phyloP scores from a whole-genome alignment of 2,797 vertebrate genomes.

The Enteromius treurensis region DNA sequence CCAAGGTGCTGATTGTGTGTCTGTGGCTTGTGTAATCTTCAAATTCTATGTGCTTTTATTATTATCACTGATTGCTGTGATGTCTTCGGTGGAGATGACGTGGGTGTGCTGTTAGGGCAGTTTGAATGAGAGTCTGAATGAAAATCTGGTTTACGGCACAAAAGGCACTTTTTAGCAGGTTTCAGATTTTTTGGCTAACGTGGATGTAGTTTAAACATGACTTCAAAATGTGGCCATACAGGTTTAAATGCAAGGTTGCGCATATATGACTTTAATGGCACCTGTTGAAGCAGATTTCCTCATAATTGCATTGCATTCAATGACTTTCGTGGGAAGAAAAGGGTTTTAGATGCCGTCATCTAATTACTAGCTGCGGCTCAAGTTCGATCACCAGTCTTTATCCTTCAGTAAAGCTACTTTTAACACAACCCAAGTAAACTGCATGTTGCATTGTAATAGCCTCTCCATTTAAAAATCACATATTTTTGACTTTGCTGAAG shows the following conservation, averaged over 20 bases:
- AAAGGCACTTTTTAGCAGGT: neutral
- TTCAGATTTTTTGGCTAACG: neutral
- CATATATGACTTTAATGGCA: neutral
- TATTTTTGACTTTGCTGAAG: slow-evolving; percentile 13
- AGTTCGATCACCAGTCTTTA: slow-evolving; percentile 13
- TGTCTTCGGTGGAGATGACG: neutral
- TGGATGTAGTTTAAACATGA: neutral
- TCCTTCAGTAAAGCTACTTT: slow-evolving; percentile 18
- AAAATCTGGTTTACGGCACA: neutral
- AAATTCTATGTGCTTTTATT: slow-evolving; percentile 20
- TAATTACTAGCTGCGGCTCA: slow-evolving; percentile 31
- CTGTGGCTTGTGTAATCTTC: slow-evolving; percentile 27
- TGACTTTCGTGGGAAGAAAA: slow-evolving; percentile 1
- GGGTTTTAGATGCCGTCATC: slow-evolving; percentile 15
- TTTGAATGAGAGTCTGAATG: slow-evolving; percentile 4
- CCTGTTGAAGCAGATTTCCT: neutral
- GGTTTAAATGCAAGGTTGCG: neutral
- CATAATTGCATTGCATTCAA: neutral
- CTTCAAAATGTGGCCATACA: neutral
- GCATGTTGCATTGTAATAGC: slow-evolving; percentile 30
- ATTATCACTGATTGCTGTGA: slow-evolving; percentile 21
- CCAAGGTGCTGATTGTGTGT: slow-evolving; percentile 33
- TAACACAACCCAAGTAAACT: slow-evolving; percentile 6
- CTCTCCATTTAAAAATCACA: slow-evolving; percentile 5
- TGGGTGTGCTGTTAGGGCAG: neutral